Conservation (phyloP, 2,113 vertebrate species). For the Oncorhynchus tshawytscha region DNA sequence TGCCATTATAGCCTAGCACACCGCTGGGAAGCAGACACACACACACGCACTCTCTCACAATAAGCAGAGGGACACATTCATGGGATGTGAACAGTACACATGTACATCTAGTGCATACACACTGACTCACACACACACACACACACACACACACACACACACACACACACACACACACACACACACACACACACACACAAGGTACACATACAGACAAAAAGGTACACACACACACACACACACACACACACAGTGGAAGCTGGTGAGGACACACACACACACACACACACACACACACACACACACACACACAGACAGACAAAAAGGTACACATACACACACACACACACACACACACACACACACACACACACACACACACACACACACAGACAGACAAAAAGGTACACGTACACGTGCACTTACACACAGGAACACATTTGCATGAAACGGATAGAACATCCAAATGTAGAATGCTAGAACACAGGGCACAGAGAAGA, state of each 20-base stretch:
- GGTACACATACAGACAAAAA: too few relatives aligned
- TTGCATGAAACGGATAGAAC: neutral
- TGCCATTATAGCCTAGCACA: too few relatives aligned
- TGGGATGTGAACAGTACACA: too few relatives aligned
- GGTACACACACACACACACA: too few relatives aligned
- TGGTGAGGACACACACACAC: too few relatives aligned
- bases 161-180: neutral
- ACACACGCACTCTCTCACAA: neutral
- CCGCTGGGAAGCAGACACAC: conserved; percentile 28
- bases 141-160: neutral
- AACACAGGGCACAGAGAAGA: neutral
- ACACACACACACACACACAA: neutral
- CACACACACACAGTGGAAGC: too few relatives aligned
- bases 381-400: too few relatives aligned
- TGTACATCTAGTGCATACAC: too few relatives aligned
- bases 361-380: too few relatives aligned
- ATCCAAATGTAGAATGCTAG: neutral
- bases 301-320: too few relatives aligned
- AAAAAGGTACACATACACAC: too few relatives aligned
- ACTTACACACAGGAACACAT: neutral
- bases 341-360: neutral
- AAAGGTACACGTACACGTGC: neutral
- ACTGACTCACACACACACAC: neutral
- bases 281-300: neutral
- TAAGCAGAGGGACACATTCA: neutral